phyloP scores from a whole-genome alignment of 2,888 invertebrate species.

The Thyatira batis region DNA sequence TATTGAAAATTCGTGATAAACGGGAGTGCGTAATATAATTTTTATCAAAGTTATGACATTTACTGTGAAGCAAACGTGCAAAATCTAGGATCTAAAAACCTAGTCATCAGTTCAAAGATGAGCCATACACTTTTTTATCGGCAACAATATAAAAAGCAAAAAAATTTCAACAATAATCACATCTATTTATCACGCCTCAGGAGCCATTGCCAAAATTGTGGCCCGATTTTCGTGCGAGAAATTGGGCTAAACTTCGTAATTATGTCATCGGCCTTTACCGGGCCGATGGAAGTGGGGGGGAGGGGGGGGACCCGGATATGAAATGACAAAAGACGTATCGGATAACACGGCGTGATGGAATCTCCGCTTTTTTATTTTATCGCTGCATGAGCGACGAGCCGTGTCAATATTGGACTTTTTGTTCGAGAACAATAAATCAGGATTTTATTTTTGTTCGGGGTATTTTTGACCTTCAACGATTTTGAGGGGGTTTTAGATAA shows the following conservation, averaged over 20 bases:
- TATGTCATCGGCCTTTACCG: conserved; percentile 43
- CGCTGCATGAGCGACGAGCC: conserved; percentile 15
- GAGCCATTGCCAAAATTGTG: neutral
- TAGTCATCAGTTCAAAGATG: no score
- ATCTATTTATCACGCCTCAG: neutral
- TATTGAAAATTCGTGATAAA: no score
- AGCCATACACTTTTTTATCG: no score
- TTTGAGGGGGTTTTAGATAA: neutral
- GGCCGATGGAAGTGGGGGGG: conserved; percentile 8
- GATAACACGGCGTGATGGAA: conserved; percentile 42
- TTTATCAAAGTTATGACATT: no score
- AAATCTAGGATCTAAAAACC: no score
- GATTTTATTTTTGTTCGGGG: conserved; percentile 15
- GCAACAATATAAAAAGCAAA: neutral
- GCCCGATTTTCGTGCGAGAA: conserved; percentile 8
- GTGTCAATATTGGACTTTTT: conserved; percentile 32
- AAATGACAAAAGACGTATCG: conserved; percentile 65
- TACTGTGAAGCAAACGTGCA: no score
- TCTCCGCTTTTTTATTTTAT: conserved; percentile 28
- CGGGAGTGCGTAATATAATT: no score
- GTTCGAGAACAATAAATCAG: conserved; percentile 28
- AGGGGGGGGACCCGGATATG: conserved; percentile 46
- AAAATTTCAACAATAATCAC: neutral
- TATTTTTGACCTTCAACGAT: neutral
- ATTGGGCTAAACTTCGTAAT: conserved; percentile 49